Conservation (phyloP, 1,140 invertebrate species). For the Heliconius nattereri region DNA sequence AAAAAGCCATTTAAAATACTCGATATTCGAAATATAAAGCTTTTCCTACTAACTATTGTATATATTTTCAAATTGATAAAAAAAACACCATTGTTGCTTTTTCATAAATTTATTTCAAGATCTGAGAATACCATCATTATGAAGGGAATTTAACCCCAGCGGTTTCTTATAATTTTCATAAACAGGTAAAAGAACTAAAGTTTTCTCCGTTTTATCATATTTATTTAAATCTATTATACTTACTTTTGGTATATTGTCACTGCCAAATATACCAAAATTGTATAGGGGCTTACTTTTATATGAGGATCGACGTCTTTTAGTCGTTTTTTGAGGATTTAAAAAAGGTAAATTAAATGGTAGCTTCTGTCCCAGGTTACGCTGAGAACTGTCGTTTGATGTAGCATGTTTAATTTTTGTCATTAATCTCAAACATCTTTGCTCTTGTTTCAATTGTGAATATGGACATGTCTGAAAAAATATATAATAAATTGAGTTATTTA, state of each 20-base stretch:
- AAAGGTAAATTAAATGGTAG: background rate
- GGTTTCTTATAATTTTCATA: slow-evolving; percentile 44
- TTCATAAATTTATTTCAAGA: slow-evolving; percentile 16
- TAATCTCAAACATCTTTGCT: slow-evolving; percentile 5
- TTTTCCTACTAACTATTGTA: background rate
- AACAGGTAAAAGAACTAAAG: slow-evolving; percentile 54
- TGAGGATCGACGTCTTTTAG: background rate
- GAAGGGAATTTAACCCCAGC: slow-evolving; percentile 31
- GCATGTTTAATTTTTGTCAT: slow-evolving; percentile 1
- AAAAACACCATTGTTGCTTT: background rate
- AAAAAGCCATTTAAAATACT: no score
- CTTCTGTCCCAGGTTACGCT: background rate
- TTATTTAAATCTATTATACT: slow-evolving; percentile 49
- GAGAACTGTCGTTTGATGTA: background rate
- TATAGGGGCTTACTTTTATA: slow-evolving; percentile 42
- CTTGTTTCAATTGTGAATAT: slow-evolving; percentile 2
- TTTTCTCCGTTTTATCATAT: slow-evolving; percentile 36
- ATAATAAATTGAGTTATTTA: background rate
- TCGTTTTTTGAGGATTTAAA: background rate
- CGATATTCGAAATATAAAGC: no score
- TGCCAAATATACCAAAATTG: slow-evolving; percentile 56
- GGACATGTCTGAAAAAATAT: slow-evolving; percentile 62
- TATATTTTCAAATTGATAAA: no score
- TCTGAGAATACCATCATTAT: slow-evolving; percentile 48
- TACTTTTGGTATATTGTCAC: slow-evolving; percentile 50